phyloP scores from a whole-genome alignment of 92 coral and sea anemone species.

The Palythoa grandis region DNA sequence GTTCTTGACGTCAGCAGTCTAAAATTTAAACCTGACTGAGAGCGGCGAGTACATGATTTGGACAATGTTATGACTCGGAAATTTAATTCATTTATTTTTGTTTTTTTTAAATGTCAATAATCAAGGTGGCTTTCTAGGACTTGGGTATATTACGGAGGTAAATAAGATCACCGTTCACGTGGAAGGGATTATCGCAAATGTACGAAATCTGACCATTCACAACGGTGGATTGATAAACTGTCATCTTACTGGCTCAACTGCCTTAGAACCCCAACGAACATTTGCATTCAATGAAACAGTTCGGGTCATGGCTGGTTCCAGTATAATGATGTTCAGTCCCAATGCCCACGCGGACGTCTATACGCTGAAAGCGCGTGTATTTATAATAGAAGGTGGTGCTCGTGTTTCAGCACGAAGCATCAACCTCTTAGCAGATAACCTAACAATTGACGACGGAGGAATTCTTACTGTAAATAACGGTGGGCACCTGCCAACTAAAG shows the following conservation, averaged over 20 bases:
- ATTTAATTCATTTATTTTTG: background rate
- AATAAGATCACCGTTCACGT: constrained; percentile 64
- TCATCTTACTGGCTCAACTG: constrained; percentile 64
- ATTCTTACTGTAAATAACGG: constrained; percentile 50
- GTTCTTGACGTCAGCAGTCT: no score
- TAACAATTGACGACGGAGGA: constrained; percentile 76
- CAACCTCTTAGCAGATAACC: constrained; percentile 60
- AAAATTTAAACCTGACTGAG: no score
- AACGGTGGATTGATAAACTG: constrained; percentile 68
- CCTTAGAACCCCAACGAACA: constrained; percentile 35
- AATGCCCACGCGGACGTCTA: constrained; percentile 60
- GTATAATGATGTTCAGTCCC: constrained; percentile 58
- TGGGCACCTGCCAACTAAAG: constrained; percentile 56
- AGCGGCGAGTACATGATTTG: no score
- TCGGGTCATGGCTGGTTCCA: constrained; percentile 76
- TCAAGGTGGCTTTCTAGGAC: constrained; percentile 69
- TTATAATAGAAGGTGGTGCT: constrained; percentile 75
- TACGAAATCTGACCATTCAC: constrained; percentile 69
- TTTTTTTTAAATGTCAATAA: background rate
- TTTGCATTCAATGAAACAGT: constrained; percentile 68
- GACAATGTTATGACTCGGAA: no score
- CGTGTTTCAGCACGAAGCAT: constrained; percentile 51
- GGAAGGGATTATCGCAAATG: constrained; percentile 71
- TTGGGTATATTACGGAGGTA: constrained; percentile 69
- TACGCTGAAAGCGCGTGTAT: constrained; percentile 56